Base-by-base conservation (phyloP, 2,888 invertebrate species). In the Lutraria lutraria region DNA sequence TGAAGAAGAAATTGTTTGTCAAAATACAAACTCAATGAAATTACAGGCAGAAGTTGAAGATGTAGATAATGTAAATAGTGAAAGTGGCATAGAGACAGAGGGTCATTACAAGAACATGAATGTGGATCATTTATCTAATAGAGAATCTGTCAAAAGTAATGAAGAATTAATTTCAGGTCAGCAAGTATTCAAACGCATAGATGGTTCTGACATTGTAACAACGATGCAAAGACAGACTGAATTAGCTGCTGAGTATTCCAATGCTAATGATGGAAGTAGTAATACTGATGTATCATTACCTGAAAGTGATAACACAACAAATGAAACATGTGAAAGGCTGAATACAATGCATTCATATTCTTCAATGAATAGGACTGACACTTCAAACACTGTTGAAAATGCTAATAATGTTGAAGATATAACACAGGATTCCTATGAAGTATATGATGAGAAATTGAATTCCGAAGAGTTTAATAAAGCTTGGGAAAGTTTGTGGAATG, bases 401-500 rank as follows among this genome's bases (percentile, higher is more conserved):
- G 0, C 53, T 72, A 54, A 21, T 34, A 34, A 81, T 72, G 63
- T 81, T 81, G 15, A 72, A 76, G 79, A 81, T 68, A 63, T 25
- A 80, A 52, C 31, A 53, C 31, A 53, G 43, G 89, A 76, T 53
- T 82, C 31, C 8, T 43, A 31, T 80, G 54, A 60, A 21, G 19
- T 31, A 31, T 34, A 31, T 80, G 53, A 81, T 52, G 81, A 53
- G n/a, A 53, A 80, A 60, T 12, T 81, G 25, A 81, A 88, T 25
- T 34, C 56, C 60, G 16, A 76, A 60, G 85, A 90, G 31, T 92
- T 91, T 19, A 86, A 91, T 83, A 86, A 93, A 82, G 93, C 92
- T 81, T 96, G 95, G 96, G 90, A 92, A 83, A 94, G 93, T 15
- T 89, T 96, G 56, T 96, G 96, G 96, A 94, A 95, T 85, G 95